Evolutionary conservation across 2,113 vertebrate species (phyloP).

Genomic region (Syrrhaptes paradoxus): DNA sequence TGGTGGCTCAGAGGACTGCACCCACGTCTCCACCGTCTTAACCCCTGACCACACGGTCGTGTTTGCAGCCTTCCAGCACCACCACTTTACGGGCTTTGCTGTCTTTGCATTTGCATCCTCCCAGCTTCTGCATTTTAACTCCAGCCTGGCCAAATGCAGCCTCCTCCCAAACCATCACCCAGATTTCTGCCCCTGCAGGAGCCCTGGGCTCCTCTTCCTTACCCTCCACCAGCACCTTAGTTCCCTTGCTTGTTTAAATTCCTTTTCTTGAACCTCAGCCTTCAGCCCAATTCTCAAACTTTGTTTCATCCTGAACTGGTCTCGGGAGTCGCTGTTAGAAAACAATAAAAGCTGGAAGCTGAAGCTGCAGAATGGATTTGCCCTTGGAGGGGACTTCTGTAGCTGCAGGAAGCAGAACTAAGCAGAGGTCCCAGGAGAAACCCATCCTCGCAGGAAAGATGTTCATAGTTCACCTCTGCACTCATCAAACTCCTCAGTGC

Average conservation of each 20-base stretch:
- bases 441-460: neutral
- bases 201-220: neutral
- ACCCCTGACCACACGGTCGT: neutral
- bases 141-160: neutral
- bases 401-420: neutral
- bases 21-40: too few species aligned
- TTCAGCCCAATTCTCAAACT: neutral
- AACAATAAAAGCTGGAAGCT: neutral
- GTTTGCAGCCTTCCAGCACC: neutral
- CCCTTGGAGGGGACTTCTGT: neutral
- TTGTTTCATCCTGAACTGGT: neutral
- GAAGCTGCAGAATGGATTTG: neutral
- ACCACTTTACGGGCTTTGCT: fast-evolving
- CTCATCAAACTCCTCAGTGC: neutral
- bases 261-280: neutral
- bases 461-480: neutral
- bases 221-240: neutral
- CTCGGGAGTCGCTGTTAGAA: neutral
- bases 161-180: neutral
- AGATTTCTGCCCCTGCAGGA: neutral
- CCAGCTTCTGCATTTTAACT: neutral
- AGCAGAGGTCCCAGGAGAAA: neutral
- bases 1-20: neutral
- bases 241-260: neutral
- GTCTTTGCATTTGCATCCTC: neutral